Evolutionary conservation across 2,888 invertebrate genomes (phyloP), one percentile per base, ranked within the genome.

Genomic region (Torymus tubicola): DNA sequence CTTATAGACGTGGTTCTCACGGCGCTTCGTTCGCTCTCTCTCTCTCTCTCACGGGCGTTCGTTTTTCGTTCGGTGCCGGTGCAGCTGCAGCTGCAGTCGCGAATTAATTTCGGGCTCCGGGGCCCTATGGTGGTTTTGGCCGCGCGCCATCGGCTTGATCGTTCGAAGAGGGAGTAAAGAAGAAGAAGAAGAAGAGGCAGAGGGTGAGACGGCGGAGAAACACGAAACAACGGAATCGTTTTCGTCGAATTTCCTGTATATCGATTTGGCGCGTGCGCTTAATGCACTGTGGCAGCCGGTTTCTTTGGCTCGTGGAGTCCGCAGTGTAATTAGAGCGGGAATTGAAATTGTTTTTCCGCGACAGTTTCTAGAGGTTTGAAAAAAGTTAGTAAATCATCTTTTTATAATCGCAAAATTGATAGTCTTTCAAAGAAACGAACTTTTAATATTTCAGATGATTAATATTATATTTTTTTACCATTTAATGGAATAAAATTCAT

Each of bases 71-170:
- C 42, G 42, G 31, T 31, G 31, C 31, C 31, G 31, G 53, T 74
- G 58, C 14, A 50, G n/a, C 68, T 65, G 67, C 63, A 68, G 71
- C 75, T 21, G 64, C 67, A 24, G 12, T 60, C 73, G 72, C 64
- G 75, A 82, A 80, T 82, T 80, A 79, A 76, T 76, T 80, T 71
- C 68, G 65, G 24, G 57, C 63, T 55, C 16, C 13, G 18, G 58
- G 65, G 65, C 73, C 24, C 53, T 68, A 67, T 81, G 78, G 68
- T 82, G 77, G 82, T 84, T 84, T 84, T 81, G 84, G 83, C 82
- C 80, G 72, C 77, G 79, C 80, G 84, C 84, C 83, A 82, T 57
- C 55, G 24, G 31, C 18, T 10, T 14, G 57, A 72, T 72, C 72
- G 72, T 72, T 60, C 53, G 60, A 11, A 55, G 16, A 68, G 61